Conservation (phyloP, 2,888 invertebrate species). For the Dicyrtoma fusca region DNA sequence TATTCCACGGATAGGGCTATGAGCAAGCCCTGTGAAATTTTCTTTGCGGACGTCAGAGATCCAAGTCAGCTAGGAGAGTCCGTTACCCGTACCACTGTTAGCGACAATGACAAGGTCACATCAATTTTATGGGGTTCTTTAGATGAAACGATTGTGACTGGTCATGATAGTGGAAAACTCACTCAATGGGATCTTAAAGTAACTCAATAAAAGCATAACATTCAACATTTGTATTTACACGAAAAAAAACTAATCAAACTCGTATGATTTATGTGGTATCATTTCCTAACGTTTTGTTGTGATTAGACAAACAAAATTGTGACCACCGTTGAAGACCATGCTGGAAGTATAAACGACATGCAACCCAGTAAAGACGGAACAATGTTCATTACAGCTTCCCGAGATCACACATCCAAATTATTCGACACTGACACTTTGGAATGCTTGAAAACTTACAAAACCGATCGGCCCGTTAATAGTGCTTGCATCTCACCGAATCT, state of each 20-base stretch:
- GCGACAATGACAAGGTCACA: slow-evolving; percentile 75
- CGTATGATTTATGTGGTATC: neutral
- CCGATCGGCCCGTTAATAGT: slow-evolving; percentile 97
- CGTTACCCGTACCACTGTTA: slow-evolving; percentile 48
- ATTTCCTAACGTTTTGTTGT: too few species aligned
- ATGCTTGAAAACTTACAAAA: slow-evolving; percentile 92
- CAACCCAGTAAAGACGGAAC: slow-evolving; percentile 90
- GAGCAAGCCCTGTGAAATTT: slow-evolving; percentile 87
- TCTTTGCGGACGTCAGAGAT: slow-evolving; percentile 66
- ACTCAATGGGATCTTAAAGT: slow-evolving; percentile 90
- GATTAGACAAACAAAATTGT: slow-evolving; percentile 79
- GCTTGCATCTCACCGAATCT: slow-evolving; percentile 93
- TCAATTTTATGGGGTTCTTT: slow-evolving; percentile 92
- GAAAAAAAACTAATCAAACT: too few species aligned
- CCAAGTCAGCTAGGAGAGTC: slow-evolving; percentile 63
- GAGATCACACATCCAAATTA: slow-evolving; percentile 92
- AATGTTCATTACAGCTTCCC: slow-evolving; percentile 96
- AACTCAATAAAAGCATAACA: slow-evolving; percentile 56
- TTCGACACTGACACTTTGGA: slow-evolving; percentile 87
- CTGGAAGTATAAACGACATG: slow-evolving; percentile 90
- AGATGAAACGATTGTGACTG: slow-evolving; percentile 88
- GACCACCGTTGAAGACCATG: slow-evolving; percentile 79
- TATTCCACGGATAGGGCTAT: slow-evolving; percentile 93
- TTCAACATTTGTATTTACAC: too few species aligned
- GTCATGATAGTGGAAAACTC: slow-evolving; percentile 92